Conservation (phyloP, 2,888 invertebrate genomes). For the Carabus problematicus region DNA sequence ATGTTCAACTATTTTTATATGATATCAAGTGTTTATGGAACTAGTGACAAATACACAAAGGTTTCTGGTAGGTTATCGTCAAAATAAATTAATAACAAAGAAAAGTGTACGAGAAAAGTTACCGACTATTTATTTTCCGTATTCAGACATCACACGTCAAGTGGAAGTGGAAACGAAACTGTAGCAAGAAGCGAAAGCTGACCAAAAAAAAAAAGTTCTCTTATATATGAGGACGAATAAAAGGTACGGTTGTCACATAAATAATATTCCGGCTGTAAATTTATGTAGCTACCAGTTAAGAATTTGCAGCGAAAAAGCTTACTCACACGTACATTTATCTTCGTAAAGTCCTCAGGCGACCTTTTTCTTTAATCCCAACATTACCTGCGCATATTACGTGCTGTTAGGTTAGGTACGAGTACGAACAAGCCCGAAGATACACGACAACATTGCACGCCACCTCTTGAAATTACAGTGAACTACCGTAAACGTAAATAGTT, state of each 20-base stretch:
- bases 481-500: no score
- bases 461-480: no score
- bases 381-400: no score
- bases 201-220: slow-evolving; percentile 35
- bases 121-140: slow-evolving; percentile 25
- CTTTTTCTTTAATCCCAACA: slow-evolving; percentile 23
- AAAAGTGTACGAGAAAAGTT: no score
- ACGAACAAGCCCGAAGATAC: no score
- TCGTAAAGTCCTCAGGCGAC: slow-evolving; percentile 22
- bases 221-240: slow-evolving; percentile 40
- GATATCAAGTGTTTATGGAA: no score
- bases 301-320: slow-evolving; percentile 36
- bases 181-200: slow-evolving; percentile 22
- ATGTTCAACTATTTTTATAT: no score
- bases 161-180: slow-evolving; percentile 29
- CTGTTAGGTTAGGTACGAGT: no score
- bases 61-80: no score
- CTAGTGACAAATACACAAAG: no score
- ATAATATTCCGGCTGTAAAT: slow-evolving; percentile 38
- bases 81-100: no score
- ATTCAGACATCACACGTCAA: slow-evolving; percentile 24
- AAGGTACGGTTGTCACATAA: slow-evolving; percentile 40
- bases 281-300: slow-evolving; percentile 40
- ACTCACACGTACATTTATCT: slow-evolving; percentile 32
- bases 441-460: no score